Percentiles rank a stretch among this genome's conserved stretches.
These are phyloP conservation scores for Mantis religiosa DNA, from an alignment of 2,888 invertebrate genomes.

Conservation along the genomic window DNA sequence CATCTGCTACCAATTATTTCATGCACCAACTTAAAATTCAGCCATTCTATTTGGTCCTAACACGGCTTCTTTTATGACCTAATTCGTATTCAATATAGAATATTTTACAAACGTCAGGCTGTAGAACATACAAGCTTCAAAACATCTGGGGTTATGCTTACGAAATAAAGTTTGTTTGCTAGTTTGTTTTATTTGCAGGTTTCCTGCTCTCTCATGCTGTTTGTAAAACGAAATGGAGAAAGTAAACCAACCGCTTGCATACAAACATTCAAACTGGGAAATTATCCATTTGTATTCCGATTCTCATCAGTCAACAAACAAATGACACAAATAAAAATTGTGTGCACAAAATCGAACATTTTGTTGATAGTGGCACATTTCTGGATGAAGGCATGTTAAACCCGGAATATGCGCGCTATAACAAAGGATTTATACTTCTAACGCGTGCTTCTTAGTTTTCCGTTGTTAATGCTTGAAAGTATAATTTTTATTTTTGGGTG, in stretches of 20 bases:
- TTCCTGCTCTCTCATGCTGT: neutral
- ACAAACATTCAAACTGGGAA: neutral
- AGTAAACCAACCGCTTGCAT: neutral
- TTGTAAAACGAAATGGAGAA: neutral
- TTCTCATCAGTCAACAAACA: neutral
- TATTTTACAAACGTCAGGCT: too few relatives aligned
- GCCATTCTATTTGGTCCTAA: neutral
- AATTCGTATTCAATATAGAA: too few relatives aligned
- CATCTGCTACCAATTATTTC: neutral
- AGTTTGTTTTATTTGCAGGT: neutral
- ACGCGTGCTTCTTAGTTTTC: too few relatives aligned
- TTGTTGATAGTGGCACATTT: neutral
- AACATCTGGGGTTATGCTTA: neutral
- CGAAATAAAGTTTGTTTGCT: neutral
- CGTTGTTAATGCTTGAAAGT: too few relatives aligned
- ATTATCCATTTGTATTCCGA: neutral
- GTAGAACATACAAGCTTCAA: neutral
- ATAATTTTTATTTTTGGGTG: too few relatives aligned
- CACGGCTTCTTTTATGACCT: neutral
- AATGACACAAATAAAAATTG: neutral
- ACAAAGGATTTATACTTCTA: too few relatives aligned
- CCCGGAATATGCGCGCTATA: too few relatives aligned
- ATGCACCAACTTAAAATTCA: neutral
- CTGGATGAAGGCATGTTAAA: neutral
- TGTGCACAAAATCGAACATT: neutral